Percentiles rank a stretch among this genome's conserved stretches.
Conservation (phyloP, 1,140 invertebrate species). For the Cotesia vestalis region DNA sequence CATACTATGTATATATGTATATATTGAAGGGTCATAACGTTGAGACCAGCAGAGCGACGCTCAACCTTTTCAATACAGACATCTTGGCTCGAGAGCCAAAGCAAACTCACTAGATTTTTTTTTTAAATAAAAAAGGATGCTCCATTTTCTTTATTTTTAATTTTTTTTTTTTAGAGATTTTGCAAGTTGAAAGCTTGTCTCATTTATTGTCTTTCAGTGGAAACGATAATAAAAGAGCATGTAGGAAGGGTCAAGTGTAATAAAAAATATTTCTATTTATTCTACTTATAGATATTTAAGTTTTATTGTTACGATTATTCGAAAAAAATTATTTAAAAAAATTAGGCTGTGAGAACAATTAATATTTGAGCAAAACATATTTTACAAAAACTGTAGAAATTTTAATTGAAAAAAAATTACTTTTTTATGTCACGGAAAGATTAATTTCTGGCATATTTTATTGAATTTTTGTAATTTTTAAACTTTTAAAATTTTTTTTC, state of each 20-base stretch:
- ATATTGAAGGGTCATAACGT: neutral
- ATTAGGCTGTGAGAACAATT: no score
- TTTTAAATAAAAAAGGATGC: slow-evolving; percentile 18
- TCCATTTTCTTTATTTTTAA: slow-evolving; percentile 34
- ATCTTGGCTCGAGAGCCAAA: neutral
- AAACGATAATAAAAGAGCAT: no score
- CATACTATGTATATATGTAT: neutral
- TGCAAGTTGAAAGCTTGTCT: slow-evolving; percentile 35
- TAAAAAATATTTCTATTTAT: neutral
- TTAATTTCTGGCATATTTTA: no score
- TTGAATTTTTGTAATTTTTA: no score
- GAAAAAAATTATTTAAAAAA: no score
- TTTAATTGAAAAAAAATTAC: no score
- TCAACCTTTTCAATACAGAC: slow-evolving; percentile 10
- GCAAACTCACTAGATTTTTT: neutral
- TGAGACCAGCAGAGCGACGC: neutral
- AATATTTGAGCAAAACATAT: no score
- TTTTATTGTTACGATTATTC: no score
- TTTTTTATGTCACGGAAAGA: no score
- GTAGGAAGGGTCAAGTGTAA: neutral
- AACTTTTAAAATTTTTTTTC: no score
- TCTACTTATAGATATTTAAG: no score
- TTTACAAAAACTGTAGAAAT: no score
- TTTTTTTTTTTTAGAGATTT: slow-evolving; percentile 10
- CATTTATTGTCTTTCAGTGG: slow-evolving; percentile 38